Base-by-base conservation (phyloP, 1,140 invertebrate species). In the Phthorimaea operculella region DNA sequence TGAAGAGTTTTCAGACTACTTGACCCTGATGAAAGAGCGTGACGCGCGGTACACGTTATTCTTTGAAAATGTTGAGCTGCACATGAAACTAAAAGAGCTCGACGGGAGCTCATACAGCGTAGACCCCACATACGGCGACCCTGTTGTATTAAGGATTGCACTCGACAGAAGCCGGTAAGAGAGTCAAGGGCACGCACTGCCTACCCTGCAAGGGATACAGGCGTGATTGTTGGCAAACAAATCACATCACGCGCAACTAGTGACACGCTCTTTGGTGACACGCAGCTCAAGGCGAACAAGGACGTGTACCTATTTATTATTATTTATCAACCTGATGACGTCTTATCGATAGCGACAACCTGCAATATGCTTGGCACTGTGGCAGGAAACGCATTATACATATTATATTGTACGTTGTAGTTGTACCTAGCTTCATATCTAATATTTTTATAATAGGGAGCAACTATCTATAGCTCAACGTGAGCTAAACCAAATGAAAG, bases 1-100 rank as follows among this genome's bases (percentile, higher is more conserved):
- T 39, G 73, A 80, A 34, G 65, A 71, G 12, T 82, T 85, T 53
- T 71, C 78, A 1, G 76, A 85, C 39, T 78, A 85, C 52, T 52
- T 82, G 18, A 62, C 55, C 0, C 44, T 86, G 44, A 79, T 84
- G 71, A 61, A 64, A 7, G 80, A 86, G 60, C 68, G 83, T 5
- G 82, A 85, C 54, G 82, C 77, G 10, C 65, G 82, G 0, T 85
- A 82, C 58, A 74, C 81, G 0, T 62, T 87, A 9, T 83, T 77
- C 60, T 77, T 79, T 51, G 81, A 85, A 66, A 86, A 87, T 58
- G 57, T 82, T 12, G 68, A 59, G 5, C 65, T 86, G 6, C 77
- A 86, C 16, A 59, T 76, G 54, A 79, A 77, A 57, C 58, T 79
- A 21, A 70, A 75, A 10, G 76, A 81, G 53, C 52, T 81, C 45